Base-by-base conservation (phyloP, 2,888 invertebrate genomes). In the Drosophila kanekoi region DNA sequence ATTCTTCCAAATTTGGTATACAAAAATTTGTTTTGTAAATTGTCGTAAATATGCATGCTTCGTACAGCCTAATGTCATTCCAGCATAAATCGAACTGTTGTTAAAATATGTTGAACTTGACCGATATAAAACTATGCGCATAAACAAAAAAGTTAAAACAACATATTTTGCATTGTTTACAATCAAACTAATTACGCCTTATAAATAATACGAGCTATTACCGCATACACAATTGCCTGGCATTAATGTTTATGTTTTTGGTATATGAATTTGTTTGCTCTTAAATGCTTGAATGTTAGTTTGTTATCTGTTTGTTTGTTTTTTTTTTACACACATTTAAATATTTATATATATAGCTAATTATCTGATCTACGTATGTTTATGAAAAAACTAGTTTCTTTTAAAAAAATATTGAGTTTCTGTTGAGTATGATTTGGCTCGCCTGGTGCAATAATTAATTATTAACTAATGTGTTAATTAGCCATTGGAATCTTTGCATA, bases 281-380 rank as follows among this genome's bases (percentile, higher is more conserved):
- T 65, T 81, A 81, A 81, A 81, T 81, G 85, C 82, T 69, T 76
- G 45, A 47, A 59, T 48, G 69, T 45, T 72, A 44, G 64, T 59
- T 65, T 60, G 44, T 44, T 47, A 52, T 44, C 18, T 23, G 20
- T 4, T 35, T 23, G 9, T 51, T 67, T 49, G 49, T 56, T 61
- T 53, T 53, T 49, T 52, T 56, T 61, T 53, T 53, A 44, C 44
- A 52, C 45, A 75, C 54, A 56, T 45, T 44, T 71, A 40, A 59
- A 58, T 41, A 41, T 60, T n/a, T 54, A 54, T 57, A 60, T 57
- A 60, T 65, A 40, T 45, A 56, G 54, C 41, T 68, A 68, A 40
- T 41, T 38, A 64, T 60, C 68, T 72, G 60, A 4, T 45, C 62
- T 75, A 77, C 57, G 43, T 59, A 45, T 71, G 75, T 45, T 43